Evolutionary conservation across 2,888 invertebrate genomes (phyloP).

Genomic region (Drosophila falleni): DNA sequence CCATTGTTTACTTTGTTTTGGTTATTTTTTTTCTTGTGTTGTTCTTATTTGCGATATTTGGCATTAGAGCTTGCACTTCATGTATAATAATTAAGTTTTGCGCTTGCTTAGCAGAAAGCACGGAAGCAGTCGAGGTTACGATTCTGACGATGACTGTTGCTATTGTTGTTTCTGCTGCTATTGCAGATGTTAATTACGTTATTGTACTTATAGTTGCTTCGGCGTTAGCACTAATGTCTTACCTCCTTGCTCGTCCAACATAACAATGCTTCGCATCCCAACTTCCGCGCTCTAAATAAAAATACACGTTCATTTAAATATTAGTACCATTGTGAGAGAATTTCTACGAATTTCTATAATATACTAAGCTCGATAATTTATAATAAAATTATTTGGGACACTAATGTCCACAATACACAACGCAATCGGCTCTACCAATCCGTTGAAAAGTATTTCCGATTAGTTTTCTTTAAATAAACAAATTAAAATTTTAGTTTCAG

Average conservation of each 20-base stretch:
- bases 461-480: background rate
- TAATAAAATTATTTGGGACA: background rate
- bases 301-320: slow-evolving; percentile 83
- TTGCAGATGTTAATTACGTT: no score
- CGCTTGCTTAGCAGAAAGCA: no score
- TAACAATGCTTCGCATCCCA: slow-evolving; percentile 99
- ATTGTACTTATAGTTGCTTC: no score
- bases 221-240: slow-evolving; percentile 86
- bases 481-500: background rate
- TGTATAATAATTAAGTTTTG: no score
- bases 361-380: slow-evolving; percentile 1
- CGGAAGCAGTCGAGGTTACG: no score
- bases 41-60: no score
- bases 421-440: background rate
- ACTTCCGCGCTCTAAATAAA: slow-evolving; percentile 99
- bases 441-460: background rate
- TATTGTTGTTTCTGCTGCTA: no score
- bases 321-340: slow-evolving; percentile 53
- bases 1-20: no score
- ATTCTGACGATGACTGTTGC: no score
- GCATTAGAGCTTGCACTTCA: no score
- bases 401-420: background rate
- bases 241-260: slow-evolving; percentile 99
- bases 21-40: no score
- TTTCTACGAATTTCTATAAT: slow-evolving; percentile 27